Conservation (phyloP, 2,113 vertebrate species). For the Trichechus manatus region DNA sequence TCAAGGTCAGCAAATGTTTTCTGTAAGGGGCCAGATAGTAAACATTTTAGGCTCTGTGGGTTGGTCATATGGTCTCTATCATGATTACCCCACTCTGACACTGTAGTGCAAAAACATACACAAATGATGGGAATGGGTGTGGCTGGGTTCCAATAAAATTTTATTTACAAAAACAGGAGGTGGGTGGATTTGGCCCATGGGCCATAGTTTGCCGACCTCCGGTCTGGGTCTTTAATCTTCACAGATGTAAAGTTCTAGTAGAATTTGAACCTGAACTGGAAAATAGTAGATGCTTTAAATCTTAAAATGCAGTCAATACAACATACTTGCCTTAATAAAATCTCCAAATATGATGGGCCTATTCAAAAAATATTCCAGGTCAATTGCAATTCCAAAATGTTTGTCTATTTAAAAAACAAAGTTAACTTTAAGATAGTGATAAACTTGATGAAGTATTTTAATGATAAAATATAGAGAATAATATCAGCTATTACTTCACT, state of each 20-base stretch:
- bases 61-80: not conserved
- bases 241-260: not conserved
- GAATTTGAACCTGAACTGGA: not conserved
- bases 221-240: not conserved
- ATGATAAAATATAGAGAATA: constrained; percentile 6
- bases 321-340: constrained; percentile 90
- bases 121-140: not conserved
- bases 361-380: constrained; percentile 88
- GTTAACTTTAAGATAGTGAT: not conserved
- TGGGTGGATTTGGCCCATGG: not conserved
- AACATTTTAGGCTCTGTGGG: not conserved
- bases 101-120: not conserved
- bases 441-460: constrained; percentile 21
- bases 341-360: constrained; percentile 93
- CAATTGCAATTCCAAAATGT: constrained; percentile 90
- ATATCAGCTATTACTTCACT: not conserved
- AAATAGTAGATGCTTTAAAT: constrained; percentile 12
- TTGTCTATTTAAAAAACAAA: constrained; percentile 86
- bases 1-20: not conserved
- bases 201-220: not conserved
- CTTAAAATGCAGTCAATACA: not conserved
- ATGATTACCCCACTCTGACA: not conserved
- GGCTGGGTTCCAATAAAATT: not conserved
- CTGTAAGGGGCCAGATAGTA: not conserved
- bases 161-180: not conserved